These are phyloP conservation scores for Anastrepha obliqua DNA, from an alignment of 1,140 invertebrate genomes.

Conservation along the genomic window DNA sequence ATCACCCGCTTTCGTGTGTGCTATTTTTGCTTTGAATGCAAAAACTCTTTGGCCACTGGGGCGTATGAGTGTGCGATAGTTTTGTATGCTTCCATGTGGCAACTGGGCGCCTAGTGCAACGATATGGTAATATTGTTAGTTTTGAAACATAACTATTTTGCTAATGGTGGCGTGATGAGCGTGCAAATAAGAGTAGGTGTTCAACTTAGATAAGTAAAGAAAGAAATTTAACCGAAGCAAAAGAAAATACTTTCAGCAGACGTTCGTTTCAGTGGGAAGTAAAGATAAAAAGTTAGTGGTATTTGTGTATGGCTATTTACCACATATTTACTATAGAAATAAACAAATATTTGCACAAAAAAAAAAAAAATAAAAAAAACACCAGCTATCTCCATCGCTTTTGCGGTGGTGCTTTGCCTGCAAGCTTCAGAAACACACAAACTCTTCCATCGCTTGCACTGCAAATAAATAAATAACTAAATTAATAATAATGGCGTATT, in stretches of 20 bases:
- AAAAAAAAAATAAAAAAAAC: no score
- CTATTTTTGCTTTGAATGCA: not conserved
- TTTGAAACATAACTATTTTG: slow-evolving; percentile 69
- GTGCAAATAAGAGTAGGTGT: not conserved
- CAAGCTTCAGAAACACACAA: not conserved
- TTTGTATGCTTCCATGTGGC: not conserved
- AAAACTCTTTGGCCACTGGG: not conserved
- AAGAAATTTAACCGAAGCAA: not conserved
- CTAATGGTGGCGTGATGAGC: slow-evolving; percentile 24
- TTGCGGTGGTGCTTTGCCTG: not conserved
- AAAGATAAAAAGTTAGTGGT: no score
- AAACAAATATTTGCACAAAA: no score
- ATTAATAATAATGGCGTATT: slow-evolving; percentile 52
- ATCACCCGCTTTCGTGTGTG: not conserved
- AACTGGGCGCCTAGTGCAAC: slow-evolving; percentile 68
- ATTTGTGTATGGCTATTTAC: no score
- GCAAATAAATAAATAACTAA: slow-evolving; percentile 43
- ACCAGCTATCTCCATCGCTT: no score
- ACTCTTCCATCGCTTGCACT: not conserved
- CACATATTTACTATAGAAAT: no score
- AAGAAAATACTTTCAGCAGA: not conserved
- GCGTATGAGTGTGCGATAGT: slow-evolving; percentile 53
- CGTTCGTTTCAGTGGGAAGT: not conserved
- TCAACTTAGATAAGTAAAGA: no score
- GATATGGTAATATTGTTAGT: slow-evolving; percentile 74